Evolutionary conservation across 2,113 vertebrate species (phyloP), one percentile per base, ranked within the genome.

Genomic region (Crypturellus undulatus): DNA sequence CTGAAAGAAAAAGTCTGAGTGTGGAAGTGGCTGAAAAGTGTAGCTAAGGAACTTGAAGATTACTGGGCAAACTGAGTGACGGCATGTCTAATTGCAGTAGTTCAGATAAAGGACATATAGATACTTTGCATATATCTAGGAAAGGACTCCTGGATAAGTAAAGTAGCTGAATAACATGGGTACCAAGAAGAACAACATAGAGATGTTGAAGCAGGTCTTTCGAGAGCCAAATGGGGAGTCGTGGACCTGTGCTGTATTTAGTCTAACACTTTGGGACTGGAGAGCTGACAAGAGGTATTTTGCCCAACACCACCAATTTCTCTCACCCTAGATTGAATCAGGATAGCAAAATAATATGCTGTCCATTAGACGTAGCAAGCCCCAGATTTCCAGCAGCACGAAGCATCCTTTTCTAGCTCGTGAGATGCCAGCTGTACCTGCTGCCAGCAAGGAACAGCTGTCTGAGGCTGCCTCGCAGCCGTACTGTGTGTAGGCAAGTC

Each of bases 351-450:
- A 21, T 36, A 40, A 72, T 38, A 21, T 3, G 2, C 14, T 63
- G 68, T 13, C 0, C 0, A 12, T 47, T 3, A 2, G 56, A 77
- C 75, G 25, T 30, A 42, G 43, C 59, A 83, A 54, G 1, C 1
- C 14, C 25, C 10, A 12, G 19, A 30, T 76, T 78, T 67, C n/a
- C 71, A 70, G 40, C 2, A 2, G 17, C 25, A 10, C 34, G 51
- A 30, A 54, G 38, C 12, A 64, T 20, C 15, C 4, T 65, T 56
- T 79, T 58, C 73, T 82, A 68, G 26, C 40, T 79, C 24, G 38
- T 51, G 49, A 89, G 26, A 7, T 59, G 59, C 59, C 7, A 2
- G 6, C 5, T 76, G 17, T 54, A 36, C 62, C 30, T 58, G 51
- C 32, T 51, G 67, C 88, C 45, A 34, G 21, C 87, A 70, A 36